Base-by-base conservation (phyloP, 2,797 vertebrate species). In the Melanotaenia parkinsoni region DNA sequence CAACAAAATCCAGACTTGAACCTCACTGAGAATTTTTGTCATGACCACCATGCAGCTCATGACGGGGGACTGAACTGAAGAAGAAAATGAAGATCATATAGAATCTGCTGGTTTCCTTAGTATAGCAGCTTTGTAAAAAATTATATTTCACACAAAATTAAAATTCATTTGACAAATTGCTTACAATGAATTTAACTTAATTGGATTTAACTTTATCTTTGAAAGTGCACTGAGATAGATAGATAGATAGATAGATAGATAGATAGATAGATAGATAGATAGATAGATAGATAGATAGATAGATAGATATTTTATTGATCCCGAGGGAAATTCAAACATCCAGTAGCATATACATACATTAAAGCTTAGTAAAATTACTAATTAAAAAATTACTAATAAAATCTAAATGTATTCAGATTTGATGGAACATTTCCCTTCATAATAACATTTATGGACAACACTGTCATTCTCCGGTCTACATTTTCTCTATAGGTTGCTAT, bases 401-500 rank as follows among this genome's bases (percentile, higher is more conserved):
- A 26, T 26, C 20, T 50, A 7, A 22, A 50, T 8, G 2, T 10
- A 10, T 10, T 8, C 18, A 9, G n/a, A 22, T 10, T 50, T n/a
- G 2, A 22, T 50, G 45, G 18, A 20, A 6, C 5, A 50, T 47
- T 47, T 47, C 38, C 13, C 3, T 1, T 47, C 5, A 26, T 26
- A 26, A 50, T 50, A 4, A 47, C 5, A 9, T 50, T 20, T 50
- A n/a, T 20, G 45, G 2, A 47, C 45, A n/a, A 20, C 14, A 20
- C 26, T 26, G 26, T 26, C 1, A 26, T 26, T 26, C 26, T 26
- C 24, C 24, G 28, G 63, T 87, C 12, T 38, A 43, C 12, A 45
- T 95, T 30, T 88, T 89, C 64, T 91, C 93, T 8, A 67, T 8
- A 67, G 86, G 59, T 24, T 92, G 67, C 86, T 96, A 70, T 92